Conservation (phyloP, 2,113 vertebrate genomes). For the Heloderma charlesbogerti region DNA sequence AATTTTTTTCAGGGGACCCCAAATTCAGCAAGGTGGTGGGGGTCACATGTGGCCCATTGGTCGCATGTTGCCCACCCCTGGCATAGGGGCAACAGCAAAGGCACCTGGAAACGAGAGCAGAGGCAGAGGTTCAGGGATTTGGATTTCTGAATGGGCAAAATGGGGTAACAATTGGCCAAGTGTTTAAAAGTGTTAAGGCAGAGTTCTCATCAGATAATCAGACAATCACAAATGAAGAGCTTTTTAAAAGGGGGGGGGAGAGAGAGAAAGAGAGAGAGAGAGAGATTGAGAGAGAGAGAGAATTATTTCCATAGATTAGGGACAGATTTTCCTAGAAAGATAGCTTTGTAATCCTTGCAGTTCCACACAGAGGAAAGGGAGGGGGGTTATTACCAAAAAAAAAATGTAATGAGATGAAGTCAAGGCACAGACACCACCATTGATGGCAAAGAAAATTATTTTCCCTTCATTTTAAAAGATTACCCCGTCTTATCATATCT, state of each 20-base stretch:
- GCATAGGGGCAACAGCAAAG: not conserved
- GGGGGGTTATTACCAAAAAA: slow-evolving; percentile 56
- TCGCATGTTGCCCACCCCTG: not conserved
- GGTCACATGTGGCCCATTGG: too few species aligned
- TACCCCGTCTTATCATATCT: slow-evolving; percentile 70
- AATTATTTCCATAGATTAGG: slow-evolving; percentile 63
- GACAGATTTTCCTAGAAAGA: slow-evolving; percentile 40
- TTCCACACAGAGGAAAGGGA: slow-evolving; percentile 54
- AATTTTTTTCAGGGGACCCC: too few species aligned
- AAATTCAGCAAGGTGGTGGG: too few species aligned
- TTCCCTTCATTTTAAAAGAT: slow-evolving; percentile 70
- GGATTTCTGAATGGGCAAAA: not conserved
- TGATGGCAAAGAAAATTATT: slow-evolving; percentile 71
- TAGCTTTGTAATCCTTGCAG: slow-evolving; percentile 67
- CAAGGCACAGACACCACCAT: slow-evolving; percentile 61
- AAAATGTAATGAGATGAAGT: slow-evolving; percentile 71
- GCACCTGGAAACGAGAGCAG: too few species aligned
- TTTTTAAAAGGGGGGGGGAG: slow-evolving; percentile 57
- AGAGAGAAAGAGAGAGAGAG: slow-evolving; percentile 48
- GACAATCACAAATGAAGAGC: slow-evolving; percentile 65
- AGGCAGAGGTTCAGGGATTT: not conserved
- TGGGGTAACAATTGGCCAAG: not conserved
- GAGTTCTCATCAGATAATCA: slow-evolving; percentile 44
- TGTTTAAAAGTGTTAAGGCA: not conserved
- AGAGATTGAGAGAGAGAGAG: slow-evolving; percentile 50